These are phyloP conservation scores for Gorsachius goisagi DNA, from an alignment of 2,113 vertebrate genomes.

Conservation along the genomic window DNA sequence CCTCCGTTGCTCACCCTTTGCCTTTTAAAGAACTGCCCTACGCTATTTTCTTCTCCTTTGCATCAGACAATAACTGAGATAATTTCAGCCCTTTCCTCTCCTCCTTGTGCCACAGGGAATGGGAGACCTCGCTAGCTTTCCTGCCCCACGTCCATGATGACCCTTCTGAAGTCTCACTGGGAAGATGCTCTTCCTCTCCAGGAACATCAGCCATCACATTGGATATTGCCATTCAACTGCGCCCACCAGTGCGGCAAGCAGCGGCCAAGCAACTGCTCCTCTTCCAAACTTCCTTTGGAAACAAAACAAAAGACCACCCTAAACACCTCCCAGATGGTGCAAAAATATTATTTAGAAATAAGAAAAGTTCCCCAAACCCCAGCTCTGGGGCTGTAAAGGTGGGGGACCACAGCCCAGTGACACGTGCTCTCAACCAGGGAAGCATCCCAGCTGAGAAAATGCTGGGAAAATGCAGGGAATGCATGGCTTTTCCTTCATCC, in stretches of 20 bases:
- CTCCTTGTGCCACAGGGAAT: neutral
- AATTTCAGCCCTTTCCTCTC: neutral
- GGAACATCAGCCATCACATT: rapidly evolving
- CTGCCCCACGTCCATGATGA: too few relatives aligned
- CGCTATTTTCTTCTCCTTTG: neutral
- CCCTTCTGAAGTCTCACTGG: neutral
- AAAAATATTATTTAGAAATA: neutral
- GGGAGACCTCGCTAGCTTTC: neutral
- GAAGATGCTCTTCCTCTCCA: neutral
- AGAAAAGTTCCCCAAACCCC: neutral
- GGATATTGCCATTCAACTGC: neutral
- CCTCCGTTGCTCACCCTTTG: neutral
- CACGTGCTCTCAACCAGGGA: rapidly evolving
- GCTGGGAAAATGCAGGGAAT: too few relatives aligned
- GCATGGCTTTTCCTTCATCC: neutral
- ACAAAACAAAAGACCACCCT: neutral
- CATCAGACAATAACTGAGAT: neutral
- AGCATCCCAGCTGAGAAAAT: neutral
- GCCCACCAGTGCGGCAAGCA: neutral
- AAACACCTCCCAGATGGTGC: neutral
- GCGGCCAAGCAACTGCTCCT: neutral
- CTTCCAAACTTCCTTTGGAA: neutral
- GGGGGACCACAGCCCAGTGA: neutral
- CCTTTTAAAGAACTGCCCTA: neutral
- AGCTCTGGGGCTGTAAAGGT: neutral